A percentile compares a stretch with the other conserved stretches of the same genome.
phyloP scores from a whole-genome alignment of 1,140 invertebrate genomes.

The Heliconius nattereri region DNA sequence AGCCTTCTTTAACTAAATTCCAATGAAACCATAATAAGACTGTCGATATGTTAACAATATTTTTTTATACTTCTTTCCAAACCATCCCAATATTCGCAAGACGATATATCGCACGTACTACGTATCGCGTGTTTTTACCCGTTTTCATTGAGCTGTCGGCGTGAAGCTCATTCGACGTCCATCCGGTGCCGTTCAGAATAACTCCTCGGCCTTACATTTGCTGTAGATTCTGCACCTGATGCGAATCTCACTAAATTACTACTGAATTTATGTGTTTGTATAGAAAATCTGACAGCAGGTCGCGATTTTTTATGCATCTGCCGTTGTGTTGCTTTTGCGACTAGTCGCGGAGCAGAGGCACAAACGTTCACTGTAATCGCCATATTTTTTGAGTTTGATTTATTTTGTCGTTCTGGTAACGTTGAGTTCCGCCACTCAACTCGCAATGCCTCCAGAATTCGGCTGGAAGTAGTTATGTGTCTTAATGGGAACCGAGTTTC shows the following conservation, averaged over 20 bases:
- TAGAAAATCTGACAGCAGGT: constrained; percentile 16
- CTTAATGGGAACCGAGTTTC: no score
- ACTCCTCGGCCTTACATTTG: constrained; percentile 30
- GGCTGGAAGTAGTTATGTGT: no score
- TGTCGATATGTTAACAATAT: not conserved
- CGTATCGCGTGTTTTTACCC: constrained; percentile 37
- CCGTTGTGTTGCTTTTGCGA: not conserved
- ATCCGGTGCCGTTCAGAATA: constrained; percentile 38
- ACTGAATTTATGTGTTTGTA: constrained; percentile 16
- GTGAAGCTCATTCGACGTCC: constrained; percentile 46
- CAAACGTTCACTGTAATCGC: no score
- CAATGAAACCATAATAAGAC: not conserved
- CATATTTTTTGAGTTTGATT: no score
- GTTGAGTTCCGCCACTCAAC: no score
- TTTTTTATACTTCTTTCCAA: not conserved
- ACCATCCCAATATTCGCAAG: constrained; percentile 1
- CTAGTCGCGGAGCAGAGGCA: no score
- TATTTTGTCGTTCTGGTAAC: no score
- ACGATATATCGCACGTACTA: constrained; percentile 30
- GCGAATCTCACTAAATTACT: constrained; percentile 16
- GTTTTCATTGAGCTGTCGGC: constrained; percentile 43
- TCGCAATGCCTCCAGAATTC: no score
- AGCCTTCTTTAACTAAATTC: not conserved
- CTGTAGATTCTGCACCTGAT: constrained; percentile 32
- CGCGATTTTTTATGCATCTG: not conserved